Base-by-base conservation (phyloP, 2,888 invertebrate genomes). In the Drosophila nr. perissopoda region DNA sequence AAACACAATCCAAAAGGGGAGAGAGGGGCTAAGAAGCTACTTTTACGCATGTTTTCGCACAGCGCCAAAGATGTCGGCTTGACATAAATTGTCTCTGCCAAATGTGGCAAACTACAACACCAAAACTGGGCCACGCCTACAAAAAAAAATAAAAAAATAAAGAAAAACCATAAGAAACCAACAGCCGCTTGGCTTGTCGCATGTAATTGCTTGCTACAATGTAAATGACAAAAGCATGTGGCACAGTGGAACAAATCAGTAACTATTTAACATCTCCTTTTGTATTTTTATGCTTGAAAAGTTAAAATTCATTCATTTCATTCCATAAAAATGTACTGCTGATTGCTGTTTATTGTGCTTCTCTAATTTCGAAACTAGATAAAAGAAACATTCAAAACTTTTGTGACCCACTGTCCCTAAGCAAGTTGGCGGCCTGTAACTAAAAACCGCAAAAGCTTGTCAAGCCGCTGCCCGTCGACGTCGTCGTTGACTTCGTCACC, bases 11-110 rank as follows among this genome's bases (percentile, higher is more conserved):
- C 8, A 25, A 13, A 16, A 10, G 27, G 16, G 13, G 40, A 8
- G 33, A 16, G 42, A 42, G 49, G 31, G 58, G 36, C 42, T 25
- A 61, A 59, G 34, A 40, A 85, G 90, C 83, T 76, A 88, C 88
- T 86, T 86, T 86, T 83, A 89, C 90, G 85, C 85, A 88, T 86
- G 88, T 86, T 86, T 88, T 90, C 90, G 83, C 88, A 81, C 87
- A 86, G 65, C 74, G 74, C 74, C 83, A 83, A 80, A 88, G 76
- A 83, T 59, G 88, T 69, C 69, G 90, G 78, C 89, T 81, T 89
- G 86, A 82, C 86, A 87, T 84, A 90, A 87, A 87, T 90, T 90
- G 82, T 76, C 71, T 75, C 82, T 70, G 79, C 90, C 87, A 82
- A 87, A 86, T 86, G 87, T 90, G 90, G 90, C 89, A 81, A 88